Conservation (phyloP, 2,888 invertebrate species). For the Lepidochrysops patricia region DNA sequence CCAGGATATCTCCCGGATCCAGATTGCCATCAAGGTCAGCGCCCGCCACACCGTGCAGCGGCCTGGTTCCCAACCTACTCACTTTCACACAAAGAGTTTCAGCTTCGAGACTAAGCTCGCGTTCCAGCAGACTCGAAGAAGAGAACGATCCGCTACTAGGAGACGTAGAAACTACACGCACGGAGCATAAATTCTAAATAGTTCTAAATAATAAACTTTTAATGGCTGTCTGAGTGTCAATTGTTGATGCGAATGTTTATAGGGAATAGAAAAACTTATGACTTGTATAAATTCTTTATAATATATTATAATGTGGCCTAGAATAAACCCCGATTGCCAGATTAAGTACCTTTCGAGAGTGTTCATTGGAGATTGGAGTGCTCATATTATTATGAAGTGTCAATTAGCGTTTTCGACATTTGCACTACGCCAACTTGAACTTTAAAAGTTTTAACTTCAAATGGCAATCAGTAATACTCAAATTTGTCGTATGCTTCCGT, state of each 20-base stretch:
- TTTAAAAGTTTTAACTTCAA: no score
- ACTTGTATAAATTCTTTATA: constrained; percentile 14
- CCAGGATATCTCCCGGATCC: constrained; percentile 56
- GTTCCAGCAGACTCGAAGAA: constrained; percentile 59
- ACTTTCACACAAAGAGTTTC: constrained; percentile 75
- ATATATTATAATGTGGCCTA: constrained; percentile 32
- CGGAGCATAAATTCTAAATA: constrained; percentile 62
- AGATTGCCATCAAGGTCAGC: constrained; percentile 84
- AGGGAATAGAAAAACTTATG: constrained; percentile 2
- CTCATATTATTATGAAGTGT: constrained; percentile 54
- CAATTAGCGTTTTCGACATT: no score
- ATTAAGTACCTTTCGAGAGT: constrained; percentile 30
- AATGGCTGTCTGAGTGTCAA: constrained; percentile 11
- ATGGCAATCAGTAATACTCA: no score
- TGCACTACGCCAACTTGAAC: no score
- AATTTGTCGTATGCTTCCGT: no score
- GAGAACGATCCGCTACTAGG: constrained; percentile 79
- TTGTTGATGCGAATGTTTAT: constrained; percentile 21
- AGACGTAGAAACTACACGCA: constrained; percentile 47
- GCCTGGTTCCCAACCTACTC: constrained; percentile 77
- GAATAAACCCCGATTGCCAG: constrained; percentile 23
- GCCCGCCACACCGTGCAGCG: constrained; percentile 85
- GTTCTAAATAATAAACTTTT: constrained; percentile 19
- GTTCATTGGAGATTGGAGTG: constrained; percentile 40
- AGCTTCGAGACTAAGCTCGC: constrained; percentile 64